Evolutionary conservation across 2,797 vertebrate species (phyloP), one percentile per base, ranked within the genome.

Genomic region (Anabacerthia variegaticeps): DNA sequence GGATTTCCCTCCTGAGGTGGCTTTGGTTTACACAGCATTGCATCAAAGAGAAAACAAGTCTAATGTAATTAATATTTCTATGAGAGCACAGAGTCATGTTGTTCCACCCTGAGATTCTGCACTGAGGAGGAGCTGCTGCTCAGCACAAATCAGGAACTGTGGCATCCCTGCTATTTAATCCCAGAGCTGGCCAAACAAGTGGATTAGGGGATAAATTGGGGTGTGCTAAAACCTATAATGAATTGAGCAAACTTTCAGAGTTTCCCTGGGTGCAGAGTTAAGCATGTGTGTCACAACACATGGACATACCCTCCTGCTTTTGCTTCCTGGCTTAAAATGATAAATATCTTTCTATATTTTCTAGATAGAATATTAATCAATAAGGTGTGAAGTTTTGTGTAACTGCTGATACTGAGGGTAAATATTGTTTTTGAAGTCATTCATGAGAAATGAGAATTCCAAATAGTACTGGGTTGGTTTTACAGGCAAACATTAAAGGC

Each of bases 41-140:
- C 27, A 52, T 28, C 59, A 37, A 80, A 66, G 24, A 11, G 59
- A 37, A 58, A 58, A 52, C 51, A 63, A 2, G 11, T 46, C 28
- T 14, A 41, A 75, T 2, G 12, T 39, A 75, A 75, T 54, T 75
- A 49, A 18, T 68, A 56, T 46, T 34, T 48, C 12, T 39, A 2
- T 58, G 52, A 27, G 79, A 49, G 44, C 22, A 52, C 0, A 23
- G 28, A 65, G n/a, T 19, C 1, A 0, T 32, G 4, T 46, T 89
- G 78, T 56, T 37, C 68, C 37, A 67, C 1, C 32, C 67, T 52
- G 59, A 32, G 54, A 4, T 3, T 14, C 32, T 37, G 26, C 37
- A 56, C 18, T 23, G 59, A 36, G 49, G 41, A 67, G 44, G 32
- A 81, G 67, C 34, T 79, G 63, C 73, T 54, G 17, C 24, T 44